phyloP scores from a whole-genome alignment of 2,113 vertebrate species.

The Micronisus gabar region DNA sequence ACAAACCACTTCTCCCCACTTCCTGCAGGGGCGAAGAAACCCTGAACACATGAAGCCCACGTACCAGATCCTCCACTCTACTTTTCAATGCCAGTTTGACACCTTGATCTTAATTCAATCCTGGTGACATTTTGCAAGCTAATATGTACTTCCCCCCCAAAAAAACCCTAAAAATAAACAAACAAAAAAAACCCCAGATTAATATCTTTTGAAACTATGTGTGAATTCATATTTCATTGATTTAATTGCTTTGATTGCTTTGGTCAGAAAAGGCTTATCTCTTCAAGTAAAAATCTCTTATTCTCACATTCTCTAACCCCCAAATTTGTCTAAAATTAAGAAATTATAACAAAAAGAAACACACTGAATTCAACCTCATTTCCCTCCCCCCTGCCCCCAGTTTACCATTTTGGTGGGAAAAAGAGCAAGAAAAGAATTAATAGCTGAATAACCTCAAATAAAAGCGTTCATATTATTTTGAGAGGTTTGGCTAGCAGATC shows the following conservation, averaged over 20 bases:
- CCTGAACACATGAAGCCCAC: background rate
- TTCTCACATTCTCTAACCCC: background rate
- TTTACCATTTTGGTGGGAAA: background rate
- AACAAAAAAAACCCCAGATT: background rate
- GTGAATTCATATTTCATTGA: background rate
- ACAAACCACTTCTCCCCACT: background rate
- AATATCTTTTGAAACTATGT: background rate
- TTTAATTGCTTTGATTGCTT: background rate
- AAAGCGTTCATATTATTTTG: background rate
- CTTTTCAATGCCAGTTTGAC: background rate
- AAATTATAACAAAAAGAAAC: background rate
- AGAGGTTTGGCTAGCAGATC: background rate
- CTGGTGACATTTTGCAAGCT: background rate
- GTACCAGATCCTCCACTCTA: background rate
- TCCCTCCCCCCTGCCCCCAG: accelerated
- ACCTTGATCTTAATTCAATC: background rate
- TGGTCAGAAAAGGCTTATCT: background rate
- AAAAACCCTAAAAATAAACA: background rate
- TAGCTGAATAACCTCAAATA: background rate
- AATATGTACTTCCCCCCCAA: background rate
- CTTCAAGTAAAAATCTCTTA: background rate
- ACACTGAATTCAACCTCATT: background rate
- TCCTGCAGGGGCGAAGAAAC: background rate
- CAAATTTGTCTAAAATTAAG: background rate
- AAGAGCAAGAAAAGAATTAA: background rate